Evolutionary conservation across 1,140 invertebrate species (phyloP), one percentile per base, ranked within the genome.

Genomic region (Conus betulinus): DNA sequence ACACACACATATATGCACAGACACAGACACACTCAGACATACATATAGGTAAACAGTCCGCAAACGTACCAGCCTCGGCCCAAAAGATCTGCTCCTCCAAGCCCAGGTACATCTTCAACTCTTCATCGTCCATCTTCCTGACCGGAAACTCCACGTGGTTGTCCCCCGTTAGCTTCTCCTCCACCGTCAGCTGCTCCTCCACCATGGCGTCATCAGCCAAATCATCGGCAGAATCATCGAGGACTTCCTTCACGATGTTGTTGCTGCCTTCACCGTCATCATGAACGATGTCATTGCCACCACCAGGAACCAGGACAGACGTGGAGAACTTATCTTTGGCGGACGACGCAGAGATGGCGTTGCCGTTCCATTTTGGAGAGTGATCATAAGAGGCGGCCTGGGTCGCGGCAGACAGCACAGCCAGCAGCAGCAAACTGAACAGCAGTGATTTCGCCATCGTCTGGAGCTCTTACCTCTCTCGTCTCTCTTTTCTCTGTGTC

Each of bases 391-490:
- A 23, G 10, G 23, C 11, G 76, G 25, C 76, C 25, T 79, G 76
- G 76, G 25, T 25, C 0, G 25, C 6, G 27, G 27, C 27, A 10
- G 39, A 17, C 71, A 74, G 39, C 13, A 79, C 11, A 0, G 55
- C 81, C 15, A 83, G 5, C 27, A 7, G 53, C 81, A 83, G 81
- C 81, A 57, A 51, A 8, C 52, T 52, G 53, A 83, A 25, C 15
- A 83, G 81, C 53, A 60, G 51, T 5, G 55, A 83, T 17, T 83
- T 83, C 4, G 52, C 25, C 81, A 83, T 83, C 17, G 81, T 57
- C 8, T 13, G 5, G 1, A 25, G 13, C 39, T 13, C 39, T 13
- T 27, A 39, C 39, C 11, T 13, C 11, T 13, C 10, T 63, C 10
- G 60, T 63, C 60, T 63, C 60, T 63, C 60, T 63, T 63, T 4